phyloP scores from a whole-genome alignment of 35 echinoderm and acorn worm species.

The Apostichopus japonicus region DNA sequence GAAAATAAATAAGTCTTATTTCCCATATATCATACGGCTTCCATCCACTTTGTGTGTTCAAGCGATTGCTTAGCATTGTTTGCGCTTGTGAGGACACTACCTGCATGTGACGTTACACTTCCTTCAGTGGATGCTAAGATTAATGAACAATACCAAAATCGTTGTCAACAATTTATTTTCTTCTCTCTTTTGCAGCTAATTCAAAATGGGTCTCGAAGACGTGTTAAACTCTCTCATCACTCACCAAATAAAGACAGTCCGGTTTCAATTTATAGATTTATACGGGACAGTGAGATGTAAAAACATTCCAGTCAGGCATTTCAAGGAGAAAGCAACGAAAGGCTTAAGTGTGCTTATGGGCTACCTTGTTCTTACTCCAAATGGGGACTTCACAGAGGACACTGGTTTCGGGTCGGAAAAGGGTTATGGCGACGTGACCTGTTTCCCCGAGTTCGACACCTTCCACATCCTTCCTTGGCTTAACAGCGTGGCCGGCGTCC shows the following conservation, averaged over 20 bases:
- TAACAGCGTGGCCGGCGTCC: conserved; percentile 56
- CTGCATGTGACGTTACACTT: too few species aligned
- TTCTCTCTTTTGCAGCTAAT: not conserved
- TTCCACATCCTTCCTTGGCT: conserved; percentile 70
- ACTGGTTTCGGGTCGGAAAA: not conserved
- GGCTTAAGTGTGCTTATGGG: conserved; percentile 53
- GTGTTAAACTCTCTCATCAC: conserved; percentile 51
- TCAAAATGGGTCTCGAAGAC: conserved; percentile 65
- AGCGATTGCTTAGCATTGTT: too few species aligned
- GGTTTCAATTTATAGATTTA: conserved; percentile 73
- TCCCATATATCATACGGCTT: too few species aligned
- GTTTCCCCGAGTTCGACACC: conserved; percentile 72
- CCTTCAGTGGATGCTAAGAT: too few species aligned
- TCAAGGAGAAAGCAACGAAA: conserved; percentile 62
- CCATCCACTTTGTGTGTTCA: too few species aligned
- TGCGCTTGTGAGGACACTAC: too few species aligned
- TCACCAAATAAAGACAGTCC: conserved; percentile 58
- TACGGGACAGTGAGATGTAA: conserved; percentile 65
- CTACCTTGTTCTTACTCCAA: conserved; percentile 40
- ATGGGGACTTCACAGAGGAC: conserved; percentile 27
- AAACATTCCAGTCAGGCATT: conserved; percentile 69
- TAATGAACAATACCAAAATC: too few species aligned
- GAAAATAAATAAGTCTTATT: too few species aligned
- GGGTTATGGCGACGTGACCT: conserved; percentile 54
- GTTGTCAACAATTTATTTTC: not conserved